phyloP scores from a whole-genome alignment of 2,797 vertebrate genomes.

The Cercopithecus neglectus region DNA sequence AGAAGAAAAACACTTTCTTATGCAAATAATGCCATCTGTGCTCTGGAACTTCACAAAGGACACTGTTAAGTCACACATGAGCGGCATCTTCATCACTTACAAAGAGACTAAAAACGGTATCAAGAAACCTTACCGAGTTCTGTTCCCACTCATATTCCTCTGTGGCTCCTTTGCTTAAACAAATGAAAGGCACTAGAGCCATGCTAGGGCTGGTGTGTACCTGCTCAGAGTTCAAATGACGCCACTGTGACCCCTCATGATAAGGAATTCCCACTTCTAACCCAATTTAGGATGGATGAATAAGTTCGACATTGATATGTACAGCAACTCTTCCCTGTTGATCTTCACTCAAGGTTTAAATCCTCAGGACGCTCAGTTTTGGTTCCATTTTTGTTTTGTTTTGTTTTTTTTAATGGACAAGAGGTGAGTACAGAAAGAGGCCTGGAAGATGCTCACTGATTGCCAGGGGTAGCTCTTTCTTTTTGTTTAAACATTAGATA shows the following conservation, averaged over 20 bases:
- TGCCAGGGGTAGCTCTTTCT: background rate
- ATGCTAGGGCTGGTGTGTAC: background rate
- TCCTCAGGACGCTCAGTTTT: background rate
- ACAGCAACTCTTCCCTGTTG: background rate
- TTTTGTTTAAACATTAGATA: background rate
- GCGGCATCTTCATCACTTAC: background rate
- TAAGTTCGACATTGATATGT: background rate
- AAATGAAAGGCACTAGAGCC: background rate
- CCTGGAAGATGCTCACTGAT: background rate
- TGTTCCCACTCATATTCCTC: background rate
- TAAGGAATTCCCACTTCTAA: background rate
- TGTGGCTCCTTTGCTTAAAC: background rate
- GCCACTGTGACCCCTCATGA: background rate
- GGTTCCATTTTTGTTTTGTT: background rate
- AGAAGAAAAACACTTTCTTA: background rate
- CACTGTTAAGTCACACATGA: background rate
- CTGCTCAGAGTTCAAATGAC: background rate
- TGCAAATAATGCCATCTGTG: background rate
- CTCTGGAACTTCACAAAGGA: background rate
- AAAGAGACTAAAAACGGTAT: background rate
- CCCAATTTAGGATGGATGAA: background rate
- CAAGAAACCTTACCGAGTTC: background rate
- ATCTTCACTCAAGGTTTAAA: background rate
- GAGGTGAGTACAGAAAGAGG: background rate
- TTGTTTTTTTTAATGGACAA: background rate